Evolutionary conservation across 2,888 invertebrate genomes (phyloP).

Genomic region (Entomobrya multifasciata): DNA sequence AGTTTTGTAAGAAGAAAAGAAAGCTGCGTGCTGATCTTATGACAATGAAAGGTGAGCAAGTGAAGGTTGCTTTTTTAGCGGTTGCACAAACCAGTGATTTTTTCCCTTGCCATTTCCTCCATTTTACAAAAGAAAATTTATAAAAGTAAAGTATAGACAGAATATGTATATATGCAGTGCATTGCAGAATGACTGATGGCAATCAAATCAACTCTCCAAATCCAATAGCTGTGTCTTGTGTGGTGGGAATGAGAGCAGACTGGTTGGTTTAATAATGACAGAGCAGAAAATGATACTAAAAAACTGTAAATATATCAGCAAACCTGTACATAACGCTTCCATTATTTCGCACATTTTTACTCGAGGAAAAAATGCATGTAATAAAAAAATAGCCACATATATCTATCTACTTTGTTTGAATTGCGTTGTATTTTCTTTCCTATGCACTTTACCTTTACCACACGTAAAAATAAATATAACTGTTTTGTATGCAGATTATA

Average conservation of each 20-base stretch:
- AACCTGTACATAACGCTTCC: neutral
- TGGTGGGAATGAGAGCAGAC: conserved; percentile 67
- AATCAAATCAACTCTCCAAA: conserved; percentile 41
- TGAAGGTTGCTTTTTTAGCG: conserved; percentile 44
- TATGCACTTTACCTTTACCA: too few species aligned
- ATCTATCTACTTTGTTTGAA: conserved; percentile 6
- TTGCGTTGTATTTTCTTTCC: neutral
- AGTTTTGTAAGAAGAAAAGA: neutral
- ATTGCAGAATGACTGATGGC: neutral
- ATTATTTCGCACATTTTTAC: too few species aligned
- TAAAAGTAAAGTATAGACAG: neutral
- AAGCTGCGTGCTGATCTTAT: conserved; percentile 11
- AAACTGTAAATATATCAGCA: conserved; percentile 18
- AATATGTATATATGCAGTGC: conserved; percentile 15
- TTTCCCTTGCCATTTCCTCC: conserved; percentile 49
- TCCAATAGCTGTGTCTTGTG: too few species aligned
- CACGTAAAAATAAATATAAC: too few species aligned
- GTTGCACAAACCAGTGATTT: conserved; percentile 64
- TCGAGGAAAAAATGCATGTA: too few species aligned
- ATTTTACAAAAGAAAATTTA: conserved; percentile 9
- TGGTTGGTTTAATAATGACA: conserved; percentile 58
- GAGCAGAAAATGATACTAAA: conserved; percentile 7
- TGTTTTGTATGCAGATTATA: too few species aligned
- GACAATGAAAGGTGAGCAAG: too few species aligned
- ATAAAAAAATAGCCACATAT: neutral